phyloP scores from a whole-genome alignment of 1,140 invertebrate genomes.

The Ips typographus region DNA sequence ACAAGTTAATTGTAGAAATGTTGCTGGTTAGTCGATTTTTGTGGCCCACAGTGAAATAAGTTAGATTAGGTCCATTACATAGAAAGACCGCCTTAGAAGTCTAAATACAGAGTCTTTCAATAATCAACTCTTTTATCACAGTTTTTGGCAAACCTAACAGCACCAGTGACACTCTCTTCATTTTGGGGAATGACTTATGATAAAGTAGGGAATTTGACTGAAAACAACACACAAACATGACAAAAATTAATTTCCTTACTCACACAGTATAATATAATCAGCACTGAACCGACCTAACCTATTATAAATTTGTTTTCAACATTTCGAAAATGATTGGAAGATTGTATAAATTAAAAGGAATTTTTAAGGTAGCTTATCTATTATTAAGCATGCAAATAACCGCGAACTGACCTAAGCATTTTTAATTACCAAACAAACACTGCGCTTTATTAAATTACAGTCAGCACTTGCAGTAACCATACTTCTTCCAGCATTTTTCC shows the following conservation, averaged over 20 bases:
- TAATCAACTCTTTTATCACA: too few relatives aligned
- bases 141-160: too few relatives aligned
- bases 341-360: constrained; percentile 3
- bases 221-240: too few relatives aligned
- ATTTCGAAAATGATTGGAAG: not conserved
- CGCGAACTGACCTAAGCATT: constrained; percentile 15
- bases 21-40: constrained; percentile 9
- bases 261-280: too few relatives aligned
- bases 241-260: too few relatives aligned
- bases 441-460: not conserved
- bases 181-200: not conserved
- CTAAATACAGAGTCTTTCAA: not conserved
- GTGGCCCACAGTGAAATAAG: constrained; percentile 14
- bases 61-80: constrained; percentile 17
- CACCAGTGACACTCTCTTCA: not conserved
- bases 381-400: not conserved
- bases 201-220: not conserved
- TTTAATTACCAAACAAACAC: constrained; percentile 8
- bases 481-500: not conserved
- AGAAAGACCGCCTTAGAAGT: not conserved
- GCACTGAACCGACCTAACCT: too few relatives aligned
- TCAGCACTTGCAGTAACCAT: not conserved
- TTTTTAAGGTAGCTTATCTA: constrained; percentile 16
- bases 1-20: constrained; percentile 12
- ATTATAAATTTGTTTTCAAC: not conserved